Evolutionary conservation across 2,888 invertebrate genomes (phyloP), one percentile per base, ranked within the genome.

Genomic region (Cheilosia variabilis): DNA sequence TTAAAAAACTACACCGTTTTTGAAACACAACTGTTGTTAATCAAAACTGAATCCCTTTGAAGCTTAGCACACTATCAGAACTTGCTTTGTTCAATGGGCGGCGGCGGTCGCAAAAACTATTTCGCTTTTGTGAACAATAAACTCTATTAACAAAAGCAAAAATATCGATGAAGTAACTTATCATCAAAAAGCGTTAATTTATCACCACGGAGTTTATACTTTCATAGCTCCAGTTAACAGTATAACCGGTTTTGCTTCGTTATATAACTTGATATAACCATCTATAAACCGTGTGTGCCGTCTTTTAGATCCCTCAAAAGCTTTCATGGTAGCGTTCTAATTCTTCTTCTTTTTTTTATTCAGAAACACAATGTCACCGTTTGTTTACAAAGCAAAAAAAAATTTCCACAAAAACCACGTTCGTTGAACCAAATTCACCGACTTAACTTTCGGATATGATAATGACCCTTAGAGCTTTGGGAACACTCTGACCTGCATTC

Each of bases 211-310:
- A 55, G 13, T 55, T 68, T 55, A 68, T 68, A 45, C 55, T 55
- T 68, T 68, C 65, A 57, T 37, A 47, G 57, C 65, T 75, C 50
- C 65, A 65, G 47, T 50, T 75, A 75, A 65, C 65, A 57, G 47
- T 47, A 57, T 71, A 50, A 71, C 60, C 24, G 50, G 58, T 75
- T 65, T 34, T 31, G n/a, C 37, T 57, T 65, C 41, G 34, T 73
- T 73, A 75, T 57, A 65, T 65, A 65, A 75, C 47, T 47, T n/a
- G 4, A n/a, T 27, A 50, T 47, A 65, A 41, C 55, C 34, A 57
- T 50, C 65, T 19, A 34, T 63, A 34, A 62, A 24, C 55, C 6
- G 43, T 19, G 58, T 37, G 62, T 62, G 34, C 13, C 27, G 31
- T 15, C 22, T 47, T 27, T 24, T 15, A 41, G 57, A 45, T 62